Conservation (phyloP, 2,113 vertebrate species). For the Macquaria australasica region DNA sequence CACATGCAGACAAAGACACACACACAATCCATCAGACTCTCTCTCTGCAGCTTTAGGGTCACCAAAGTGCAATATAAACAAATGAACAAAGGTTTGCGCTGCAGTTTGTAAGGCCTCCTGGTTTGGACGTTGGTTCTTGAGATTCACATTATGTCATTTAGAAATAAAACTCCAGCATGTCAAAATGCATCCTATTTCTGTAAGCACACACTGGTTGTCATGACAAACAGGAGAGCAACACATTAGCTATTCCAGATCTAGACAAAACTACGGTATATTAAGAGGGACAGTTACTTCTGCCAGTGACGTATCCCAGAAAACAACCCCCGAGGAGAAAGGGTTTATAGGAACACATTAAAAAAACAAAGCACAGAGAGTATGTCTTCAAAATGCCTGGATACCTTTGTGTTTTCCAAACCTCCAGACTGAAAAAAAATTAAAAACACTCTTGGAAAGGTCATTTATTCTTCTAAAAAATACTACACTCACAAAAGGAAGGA, state of each 20-base stretch:
- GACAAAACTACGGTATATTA: constrained; percentile 44
- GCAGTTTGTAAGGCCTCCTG: constrained; percentile 16
- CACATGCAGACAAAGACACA: constrained; percentile 15
- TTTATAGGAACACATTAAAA: constrained; percentile 54
- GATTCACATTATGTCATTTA: constrained; percentile 46
- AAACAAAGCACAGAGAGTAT: constrained; percentile 21
- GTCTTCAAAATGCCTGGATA: constrained; percentile 47
- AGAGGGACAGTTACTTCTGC: constrained; percentile 31
- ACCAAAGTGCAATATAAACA: constrained; percentile 35
- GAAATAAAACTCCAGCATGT: constrained; percentile 34
- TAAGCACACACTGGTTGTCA: constrained; percentile 22
- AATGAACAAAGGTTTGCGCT: constrained; percentile 26
- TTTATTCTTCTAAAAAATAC: constrained; percentile 62
- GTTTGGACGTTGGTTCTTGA: constrained; percentile 24
- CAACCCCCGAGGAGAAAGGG: background rate
- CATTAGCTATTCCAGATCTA: constrained; percentile 22
- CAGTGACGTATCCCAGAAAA: constrained; percentile 9
- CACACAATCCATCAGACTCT: constrained; percentile 14
- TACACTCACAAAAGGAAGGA: constrained; percentile 28
- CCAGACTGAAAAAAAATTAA: constrained; percentile 6
- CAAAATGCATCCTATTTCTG: constrained; percentile 29
- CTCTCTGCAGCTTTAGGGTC: constrained; percentile 22
- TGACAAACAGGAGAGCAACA: constrained; percentile 41
- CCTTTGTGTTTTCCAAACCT: constrained; percentile 48
- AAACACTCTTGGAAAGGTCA: constrained; percentile 45